Conservation (phyloP, 2,888 invertebrate genomes). For the Willowsia nigromaculata region DNA sequence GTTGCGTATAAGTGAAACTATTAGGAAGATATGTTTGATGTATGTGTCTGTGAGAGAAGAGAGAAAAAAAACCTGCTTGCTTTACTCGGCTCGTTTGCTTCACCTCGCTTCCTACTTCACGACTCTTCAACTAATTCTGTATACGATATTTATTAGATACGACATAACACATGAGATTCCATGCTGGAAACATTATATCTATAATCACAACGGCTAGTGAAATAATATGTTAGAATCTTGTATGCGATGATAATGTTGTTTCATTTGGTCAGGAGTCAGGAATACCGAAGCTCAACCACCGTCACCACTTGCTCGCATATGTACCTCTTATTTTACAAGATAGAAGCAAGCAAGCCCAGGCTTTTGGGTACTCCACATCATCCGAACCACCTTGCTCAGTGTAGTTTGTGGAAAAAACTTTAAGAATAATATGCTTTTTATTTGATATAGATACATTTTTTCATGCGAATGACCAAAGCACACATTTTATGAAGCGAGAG, state of each 20-base stretch:
- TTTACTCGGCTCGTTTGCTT: constrained; percentile 66
- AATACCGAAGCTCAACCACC: neutral
- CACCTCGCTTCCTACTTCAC: constrained; percentile 51
- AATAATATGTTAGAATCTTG: constrained; percentile 1
- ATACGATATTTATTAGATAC: neutral
- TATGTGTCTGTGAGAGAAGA: too few species aligned
- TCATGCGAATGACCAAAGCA: too few species aligned
- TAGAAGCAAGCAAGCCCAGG: neutral
- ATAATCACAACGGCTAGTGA: neutral
- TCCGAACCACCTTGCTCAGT: neutral
- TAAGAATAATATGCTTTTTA: too few species aligned
- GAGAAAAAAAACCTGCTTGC: constrained; percentile 46
- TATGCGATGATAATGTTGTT: constrained; percentile 57
- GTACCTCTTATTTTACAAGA: neutral
- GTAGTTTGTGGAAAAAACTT: too few species aligned
- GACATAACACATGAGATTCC: neutral
- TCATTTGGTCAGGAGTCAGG: constrained; percentile 65
- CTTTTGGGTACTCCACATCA: neutral
- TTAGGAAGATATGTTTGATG: constrained; percentile 9
- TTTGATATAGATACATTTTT: too few species aligned
- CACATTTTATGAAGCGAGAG: neutral
- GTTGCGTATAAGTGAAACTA: neutral
- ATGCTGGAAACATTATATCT: neutral
- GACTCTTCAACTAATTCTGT: constrained; percentile 1
- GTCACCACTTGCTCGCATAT: neutral